Percentiles rank a stretch among this genome's conserved stretches.
Conservation (phyloP, 30 jellyfish, hydroid and myxozoan genomes). For the Euphysa ruthae region DNA sequence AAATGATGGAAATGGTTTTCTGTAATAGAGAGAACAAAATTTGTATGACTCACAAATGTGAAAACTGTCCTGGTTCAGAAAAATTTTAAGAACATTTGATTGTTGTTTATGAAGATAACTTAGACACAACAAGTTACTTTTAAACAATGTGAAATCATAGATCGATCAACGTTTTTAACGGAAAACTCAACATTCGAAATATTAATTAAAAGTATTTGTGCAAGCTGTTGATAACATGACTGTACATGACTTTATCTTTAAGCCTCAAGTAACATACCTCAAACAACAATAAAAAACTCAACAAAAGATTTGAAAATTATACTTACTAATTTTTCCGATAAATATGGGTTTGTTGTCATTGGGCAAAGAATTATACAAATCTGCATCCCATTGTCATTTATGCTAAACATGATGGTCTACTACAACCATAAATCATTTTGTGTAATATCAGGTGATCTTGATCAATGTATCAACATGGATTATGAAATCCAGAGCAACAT, state of each 20-base stretch:
- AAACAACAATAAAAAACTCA: conserved; percentile 18
- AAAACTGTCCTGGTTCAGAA: no score
- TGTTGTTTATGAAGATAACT: no score
- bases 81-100: not conserved
- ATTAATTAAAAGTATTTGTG: not conserved
- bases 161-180: conserved; percentile 28
- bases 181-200: conserved; percentile 9
- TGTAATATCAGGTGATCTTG: conserved; percentile 15
- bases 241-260: conserved; percentile 11
- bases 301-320: conserved; percentile 9
- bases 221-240: conserved; percentile 21
- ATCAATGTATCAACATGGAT: conserved; percentile 35
- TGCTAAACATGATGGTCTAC: not conserved
- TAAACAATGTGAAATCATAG: conserved; percentile 36
- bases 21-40: not conserved
- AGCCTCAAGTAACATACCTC: conserved; percentile 28
- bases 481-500: not conserved
- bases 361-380: conserved; percentile 29
- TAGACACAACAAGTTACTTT: conserved; percentile 19
- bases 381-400: conserved; percentile 18
- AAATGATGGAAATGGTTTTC: conserved; percentile 21
- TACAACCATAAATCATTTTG: conserved; percentile 5
- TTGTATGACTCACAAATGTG: not conserved
- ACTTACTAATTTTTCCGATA: conserved; percentile 17
- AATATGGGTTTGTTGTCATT: conserved; percentile 20